phyloP scores from a whole-genome alignment of 2,113 vertebrate species.

The Polyodon spathula region DNA sequence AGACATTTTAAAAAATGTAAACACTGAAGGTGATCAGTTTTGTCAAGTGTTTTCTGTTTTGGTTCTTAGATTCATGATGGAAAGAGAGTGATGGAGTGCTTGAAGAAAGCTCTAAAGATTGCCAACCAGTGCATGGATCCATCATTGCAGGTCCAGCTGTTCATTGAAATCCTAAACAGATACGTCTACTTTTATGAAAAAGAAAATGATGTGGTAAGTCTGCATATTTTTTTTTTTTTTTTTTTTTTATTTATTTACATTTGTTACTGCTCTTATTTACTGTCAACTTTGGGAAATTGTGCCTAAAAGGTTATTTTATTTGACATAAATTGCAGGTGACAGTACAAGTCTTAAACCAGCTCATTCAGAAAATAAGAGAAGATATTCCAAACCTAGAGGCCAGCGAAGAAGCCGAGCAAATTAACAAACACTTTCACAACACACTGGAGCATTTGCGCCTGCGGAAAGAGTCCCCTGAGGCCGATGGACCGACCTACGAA shows the following conservation, averaged over 20 bases:
- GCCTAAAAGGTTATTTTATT: slow-evolving; percentile 12
- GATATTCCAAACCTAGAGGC: slow-evolving; percentile 93
- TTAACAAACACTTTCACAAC: slow-evolving; percentile 98
- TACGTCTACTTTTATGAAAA: slow-evolving; percentile 97
- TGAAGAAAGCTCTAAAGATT: slow-evolving; percentile 97
- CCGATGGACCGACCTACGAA: slow-evolving; percentile 89
- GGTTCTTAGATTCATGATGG: slow-evolving; percentile 80
- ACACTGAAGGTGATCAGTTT: background rate
- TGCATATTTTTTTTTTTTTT: background rate
- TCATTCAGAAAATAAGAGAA: slow-evolving; percentile 97
- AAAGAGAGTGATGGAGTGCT: slow-evolving; percentile 94
- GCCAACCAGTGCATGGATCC: slow-evolving; percentile 98
- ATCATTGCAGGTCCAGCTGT: slow-evolving; percentile 94
- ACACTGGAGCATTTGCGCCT: slow-evolving; percentile 94
- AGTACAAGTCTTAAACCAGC: slow-evolving; percentile 93
- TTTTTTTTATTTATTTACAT: background rate
- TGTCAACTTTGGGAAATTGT: too few species aligned
- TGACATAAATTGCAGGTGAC: slow-evolving; percentile 65
- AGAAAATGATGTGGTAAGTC: slow-evolving; percentile 88
- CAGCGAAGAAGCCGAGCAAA: slow-evolving; percentile 95
- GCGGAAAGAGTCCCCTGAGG: slow-evolving; percentile 84
- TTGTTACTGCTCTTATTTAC: background rate
- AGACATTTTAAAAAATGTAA: background rate
- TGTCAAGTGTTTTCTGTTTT: background rate
- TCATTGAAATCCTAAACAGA: slow-evolving; percentile 97